phyloP scores from a whole-genome alignment of 2,888 invertebrate genomes.

The Pyrrhia umbra region DNA sequence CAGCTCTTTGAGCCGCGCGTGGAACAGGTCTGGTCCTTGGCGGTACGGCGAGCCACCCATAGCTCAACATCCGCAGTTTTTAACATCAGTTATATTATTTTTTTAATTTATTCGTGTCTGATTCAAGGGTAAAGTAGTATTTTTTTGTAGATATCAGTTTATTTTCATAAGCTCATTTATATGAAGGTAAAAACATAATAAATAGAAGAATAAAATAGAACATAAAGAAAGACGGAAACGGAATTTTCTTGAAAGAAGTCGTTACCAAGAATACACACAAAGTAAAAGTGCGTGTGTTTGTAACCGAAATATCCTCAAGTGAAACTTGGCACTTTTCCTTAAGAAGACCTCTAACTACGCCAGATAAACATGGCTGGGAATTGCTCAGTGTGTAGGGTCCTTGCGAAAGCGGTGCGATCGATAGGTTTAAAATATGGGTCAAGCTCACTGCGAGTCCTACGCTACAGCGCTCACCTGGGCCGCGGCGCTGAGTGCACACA shows the following conservation, averaged over 20 bases:
- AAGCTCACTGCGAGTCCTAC: slow-evolving; percentile 70
- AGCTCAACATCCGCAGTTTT: too few species aligned
- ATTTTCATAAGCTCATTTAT: not conserved
- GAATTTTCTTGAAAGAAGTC: not conserved
- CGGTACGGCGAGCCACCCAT: too few species aligned
- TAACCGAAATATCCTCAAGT: slow-evolving; percentile 26
- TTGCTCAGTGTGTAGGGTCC: slow-evolving; percentile 56
- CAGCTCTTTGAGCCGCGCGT: too few species aligned
- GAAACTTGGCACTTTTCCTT: slow-evolving; percentile 29
- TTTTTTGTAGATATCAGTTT: not conserved
- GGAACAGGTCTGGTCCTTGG: too few species aligned
- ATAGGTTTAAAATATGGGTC: slow-evolving; percentile 82
- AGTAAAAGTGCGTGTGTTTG: not conserved
- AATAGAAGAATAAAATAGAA: too few species aligned
- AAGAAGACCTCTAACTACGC: slow-evolving; percentile 44
- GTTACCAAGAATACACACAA: not conserved
- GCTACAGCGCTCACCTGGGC: slow-evolving; percentile 44
- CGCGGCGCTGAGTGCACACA: slow-evolving; percentile 22
- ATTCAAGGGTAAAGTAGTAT: too few species aligned
- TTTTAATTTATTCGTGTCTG: too few species aligned
- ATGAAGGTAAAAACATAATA: too few species aligned
- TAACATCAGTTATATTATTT: too few species aligned
- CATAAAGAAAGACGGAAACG: not conserved
- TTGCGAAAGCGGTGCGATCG: slow-evolving; percentile 68
- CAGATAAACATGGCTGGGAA: slow-evolving; percentile 53